Base-by-base conservation (phyloP, 2,888 invertebrate species). In the Tricholauxania praeusta region DNA sequence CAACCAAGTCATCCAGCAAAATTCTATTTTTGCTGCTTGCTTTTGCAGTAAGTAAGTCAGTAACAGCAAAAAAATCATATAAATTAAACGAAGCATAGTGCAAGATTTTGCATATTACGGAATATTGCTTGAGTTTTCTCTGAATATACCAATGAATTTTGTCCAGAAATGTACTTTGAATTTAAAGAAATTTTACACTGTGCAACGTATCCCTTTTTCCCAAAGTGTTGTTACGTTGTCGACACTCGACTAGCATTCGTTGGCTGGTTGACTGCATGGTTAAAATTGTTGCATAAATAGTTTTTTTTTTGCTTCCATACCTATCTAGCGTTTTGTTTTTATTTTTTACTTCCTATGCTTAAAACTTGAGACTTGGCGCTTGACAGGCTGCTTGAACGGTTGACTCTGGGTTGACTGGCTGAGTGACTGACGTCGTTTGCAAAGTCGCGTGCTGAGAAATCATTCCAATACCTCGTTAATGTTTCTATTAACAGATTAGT, bases 401-500 rank as follows among this genome's bases (percentile, higher is more conserved):
- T 81, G 80, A 77, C 81, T 80, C 79, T 81, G 80, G 81, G 80
- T 81, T 81, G 19, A 22, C 12, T 57, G 19, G 19, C 12, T 5
- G 15, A 22, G 57, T n/a, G 28, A 19, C 28, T 12, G 57, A 22
- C 12, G n/a, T 57, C 19, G 19, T 57, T 57, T 57, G 72, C 57
- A 53, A 52, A 76, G 80, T 84, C 80, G 84, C 84, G 83, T 84
- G 84, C 78, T 80, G 53, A 65, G 77, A 80, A 82, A 83, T 81
- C 80, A 84, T 83, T 84, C 76, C 76, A 82, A 81, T 79, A 80
- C 80, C 81, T 83, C 80, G 83, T 82, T 84, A 84, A 84, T 84
- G 84, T 83, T 84, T 83, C 83, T 82, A 84, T 84, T 83, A 84
- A 83, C 81, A 82, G 82, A 84, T 84, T 84, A 82, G 80, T 80